Base-by-base conservation (phyloP, 2,888 invertebrate species). In the Trichopria drosophilae region DNA sequence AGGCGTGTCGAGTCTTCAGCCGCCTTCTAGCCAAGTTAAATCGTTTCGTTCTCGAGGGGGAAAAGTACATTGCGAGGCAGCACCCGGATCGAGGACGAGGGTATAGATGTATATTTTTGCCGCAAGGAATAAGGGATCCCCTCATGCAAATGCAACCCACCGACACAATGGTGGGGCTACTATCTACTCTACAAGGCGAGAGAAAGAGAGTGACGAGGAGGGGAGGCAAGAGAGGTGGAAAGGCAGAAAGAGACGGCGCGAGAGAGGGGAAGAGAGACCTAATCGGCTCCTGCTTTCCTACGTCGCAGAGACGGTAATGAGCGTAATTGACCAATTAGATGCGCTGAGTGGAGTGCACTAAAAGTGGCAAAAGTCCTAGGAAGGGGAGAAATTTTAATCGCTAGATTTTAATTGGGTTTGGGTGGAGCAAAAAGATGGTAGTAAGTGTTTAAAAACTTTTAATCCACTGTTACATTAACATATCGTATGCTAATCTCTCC, bases 291-390 rank as follows among this genome's bases (percentile, higher is more conserved):
- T 62, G 64, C 64, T 63, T 69, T 67, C 68, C 66, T 68, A 65
- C 68, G 64, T 66, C 64, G 67, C 13, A 39, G 66, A 67, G 69
- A 70, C 69, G 69, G 73, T 75, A 75, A 75, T 74, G 74, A 75
- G 72, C 69, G 70, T 72, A 75, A 75, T 75, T 75, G 75, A 73
- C 72, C 75, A 75, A 75, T 75, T 75, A 75, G 75, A 66, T 47
- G 50, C 41, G 7, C 32, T 12, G 13, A 10, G 10, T 13, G 10
- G 9, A 7, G 7, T 12, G 7, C 3, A 12, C 47, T 50, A 35
- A 51, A 54, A 54, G 39, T 51, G 46, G 35, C 39, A 41, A 49
- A 53, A 44, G 24, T 26, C 13, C 12, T 9, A 15, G 26, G 10
- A n/a, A 16, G 10, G 4, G 7, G n/a, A 18, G 18, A 36, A 16